phyloP scores from a whole-genome alignment of 2,888 invertebrate genomes.

The Adelphocoris suturalis region DNA sequence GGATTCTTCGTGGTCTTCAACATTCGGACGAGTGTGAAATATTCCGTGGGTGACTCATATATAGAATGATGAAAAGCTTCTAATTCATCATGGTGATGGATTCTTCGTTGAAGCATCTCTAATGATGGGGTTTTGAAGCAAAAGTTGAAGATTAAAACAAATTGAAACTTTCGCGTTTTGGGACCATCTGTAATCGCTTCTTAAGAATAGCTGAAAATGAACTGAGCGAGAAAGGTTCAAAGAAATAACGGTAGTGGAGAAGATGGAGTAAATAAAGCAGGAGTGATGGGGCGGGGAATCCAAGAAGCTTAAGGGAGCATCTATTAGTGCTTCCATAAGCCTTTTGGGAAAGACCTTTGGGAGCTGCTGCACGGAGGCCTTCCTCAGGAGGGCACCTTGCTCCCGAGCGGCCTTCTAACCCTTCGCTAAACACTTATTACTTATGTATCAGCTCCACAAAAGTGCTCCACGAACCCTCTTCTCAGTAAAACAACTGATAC shows the following conservation, averaged over 20 bases:
- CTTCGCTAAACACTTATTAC: constrained; percentile 36
- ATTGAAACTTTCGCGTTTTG: too few species aligned
- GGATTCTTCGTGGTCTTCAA: too few species aligned
- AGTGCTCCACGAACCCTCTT: not conserved
- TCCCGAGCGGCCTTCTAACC: not conserved
- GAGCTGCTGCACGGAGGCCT: not conserved
- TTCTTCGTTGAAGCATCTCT: too few species aligned
- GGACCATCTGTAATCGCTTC: too few species aligned
- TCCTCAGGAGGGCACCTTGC: not conserved
- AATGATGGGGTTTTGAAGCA: too few species aligned
- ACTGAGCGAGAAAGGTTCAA: not conserved
- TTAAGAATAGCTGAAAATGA: not conserved
- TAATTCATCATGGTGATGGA: too few species aligned
- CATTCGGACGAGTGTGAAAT: too few species aligned
- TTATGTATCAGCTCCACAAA: constrained; percentile 29
- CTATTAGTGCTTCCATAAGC: constrained; percentile 11
- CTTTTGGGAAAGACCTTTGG: constrained; percentile 17
- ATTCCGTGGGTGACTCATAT: too few species aligned
- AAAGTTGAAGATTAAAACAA: too few species aligned
- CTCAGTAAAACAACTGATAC: not conserved
- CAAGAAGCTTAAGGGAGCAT: constrained; percentile 10
- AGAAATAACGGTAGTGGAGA: not conserved
- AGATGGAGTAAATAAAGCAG: not conserved
- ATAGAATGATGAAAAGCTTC: too few species aligned
- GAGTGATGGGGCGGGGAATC: not conserved